Base-by-base conservation (phyloP, 2,113 vertebrate species). In the Oncorhynchus gorbuscha region DNA sequence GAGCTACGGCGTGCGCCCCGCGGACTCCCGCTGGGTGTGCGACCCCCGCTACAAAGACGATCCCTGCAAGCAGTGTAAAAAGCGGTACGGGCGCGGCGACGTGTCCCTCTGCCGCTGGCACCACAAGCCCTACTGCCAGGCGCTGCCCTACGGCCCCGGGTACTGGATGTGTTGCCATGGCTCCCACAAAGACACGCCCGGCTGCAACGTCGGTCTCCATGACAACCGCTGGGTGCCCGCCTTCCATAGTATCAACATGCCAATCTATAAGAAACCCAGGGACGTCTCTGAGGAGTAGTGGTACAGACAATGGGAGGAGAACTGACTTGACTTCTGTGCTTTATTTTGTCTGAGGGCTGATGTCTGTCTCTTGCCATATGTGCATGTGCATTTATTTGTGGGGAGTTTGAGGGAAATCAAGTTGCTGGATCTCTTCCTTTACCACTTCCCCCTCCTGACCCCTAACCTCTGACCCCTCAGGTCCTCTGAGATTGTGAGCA, bases 81-180 rank as follows among this genome's bases (percentile, higher is more conserved):
- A 93, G 87, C 95, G 94, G 0, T 96, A 96, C 1, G 88, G 89
- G 0, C 94, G 94, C 3, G 98, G 97, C 13, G 98, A 99, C 0
- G 97, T 97, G 45, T 98, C 97, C 0, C 91, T 96, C 26, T 99
- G 97, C 91, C 91, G 96, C 45, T 99, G 98, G 98, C 98, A 99
- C 64, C 96, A 97, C 86, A 99, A 99, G 81, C 97, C 97, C 11
- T 99, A 95, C 86, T 99, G 96, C 86, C 97, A 98, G 89, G 95
- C 97, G 0, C 80, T 98, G 82, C 97, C 98, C 0, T 96, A 97
- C 0, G 98, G 97, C 11, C 98, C 96, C 0, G 97, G 97, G 0
- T 97, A 97, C 90, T 99, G 97, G 98, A 97, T 99, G 96, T 99
- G 98, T 84, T 99, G 97, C 80, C 95, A 95, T 66, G 91, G 93